Evolutionary conservation across 2,113 vertebrate genomes (phyloP), one percentile per base, ranked within the genome.

Genomic region (Xiphophorus maculatus): DNA sequence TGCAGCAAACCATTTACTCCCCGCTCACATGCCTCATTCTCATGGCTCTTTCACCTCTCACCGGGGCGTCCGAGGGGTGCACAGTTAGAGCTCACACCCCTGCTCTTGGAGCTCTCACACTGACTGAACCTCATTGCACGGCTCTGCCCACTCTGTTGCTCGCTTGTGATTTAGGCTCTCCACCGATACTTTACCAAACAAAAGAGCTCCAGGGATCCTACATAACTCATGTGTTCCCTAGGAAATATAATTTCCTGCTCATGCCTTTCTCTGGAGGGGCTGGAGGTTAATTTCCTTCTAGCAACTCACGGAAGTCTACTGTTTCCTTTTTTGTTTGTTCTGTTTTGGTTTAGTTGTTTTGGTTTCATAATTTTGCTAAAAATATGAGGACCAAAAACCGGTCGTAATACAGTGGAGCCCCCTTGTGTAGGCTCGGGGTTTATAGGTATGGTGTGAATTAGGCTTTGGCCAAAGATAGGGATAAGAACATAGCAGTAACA

Each of bases 31-130:
- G 73, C 58, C 61, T 88, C 69, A 28, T 77, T 88, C 85, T 86
- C 89, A 79, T 80, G 79, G 85, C 85, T 86, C 78, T 89, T 89
- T 88, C 84, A 84, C 79, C 81, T 90, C 92, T 85, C 88, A 76
- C 86, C 17, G 77, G 90, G 89, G 88, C 66, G 87, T 90, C 86
- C 71, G 27, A 67, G 80, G 69, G 42, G 80, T 75, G 71, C 60
- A 74, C 79, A 83, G 87, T 87, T 88, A 88, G 91, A 86, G 84
- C 76, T 88, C 86, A 88, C 89, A 86, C 75, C 79, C 82, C 75
- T n/a, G 35, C 40, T 69, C 79, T 84, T 70, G 84, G 84, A 85
- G 76, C 51, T 54, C 82, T 87, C 86, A 63, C 84, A 81, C 87
- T 76, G 73, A 73, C 85, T 9, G 76, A 69, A 74, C 80, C 87